Base-by-base conservation (phyloP, 2,888 invertebrate genomes). In the Heliconius erato region DNA sequence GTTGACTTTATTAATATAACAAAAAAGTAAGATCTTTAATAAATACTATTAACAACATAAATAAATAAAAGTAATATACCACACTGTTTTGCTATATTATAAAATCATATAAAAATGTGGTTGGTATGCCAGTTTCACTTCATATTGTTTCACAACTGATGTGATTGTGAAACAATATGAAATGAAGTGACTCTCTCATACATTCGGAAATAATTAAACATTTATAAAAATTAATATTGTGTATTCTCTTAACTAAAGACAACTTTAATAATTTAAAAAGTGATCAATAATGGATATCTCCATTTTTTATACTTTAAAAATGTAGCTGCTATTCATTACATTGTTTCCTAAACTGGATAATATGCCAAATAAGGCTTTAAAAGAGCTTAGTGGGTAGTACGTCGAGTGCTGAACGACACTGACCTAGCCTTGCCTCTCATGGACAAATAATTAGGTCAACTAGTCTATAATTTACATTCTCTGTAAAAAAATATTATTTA, bases 381-480 rank as follows among this genome's bases (percentile, higher is more conserved):
- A 28, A 68, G 28, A 35, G 54, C 74, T 54, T 49, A 71, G 69
- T 63, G 44, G 49, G 49, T 44, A 49, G 32, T 79, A 79, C 26
- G 49, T 71, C 63, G 71, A 69, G 76, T 40, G 54, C 71, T 71
- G 49, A 80, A 78, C 71, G 77, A 78, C 78, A 49, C 32, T 72
- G 78, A 71, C 68, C 87, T 91, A 93, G 94, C 95, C 95, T 95
- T 95, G 95, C 88, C 88, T 88, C 91, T 93, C 92, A 92, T 91
- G 94, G 93, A 92, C 93, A 89, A 85, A 86, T 89, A 94, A 92
- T 91, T 92, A 87, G 94, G 95, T 93, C 91, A 95, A 85, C 94
- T 86, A 93, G 93, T 89, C 94, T 89, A 89, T 88, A 86, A 90
- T 89, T 89, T 92, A 86, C 86, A 86, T 23, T 72, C 79, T 80